Conservation (phyloP, 2,888 invertebrate genomes). For the Peribatodes rhomboidaria region DNA sequence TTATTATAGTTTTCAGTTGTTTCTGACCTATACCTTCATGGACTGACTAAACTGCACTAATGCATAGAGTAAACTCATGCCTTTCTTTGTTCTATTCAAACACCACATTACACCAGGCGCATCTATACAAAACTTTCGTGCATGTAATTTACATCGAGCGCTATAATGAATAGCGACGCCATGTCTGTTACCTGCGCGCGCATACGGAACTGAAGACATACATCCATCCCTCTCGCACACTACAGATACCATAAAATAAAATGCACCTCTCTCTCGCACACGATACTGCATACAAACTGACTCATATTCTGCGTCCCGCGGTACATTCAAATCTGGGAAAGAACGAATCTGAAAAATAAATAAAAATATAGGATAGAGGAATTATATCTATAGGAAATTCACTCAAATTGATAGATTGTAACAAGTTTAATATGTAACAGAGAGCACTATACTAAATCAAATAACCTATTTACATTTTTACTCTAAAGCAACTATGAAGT, state of each 20-base stretch:
- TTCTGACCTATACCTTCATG: too few species aligned
- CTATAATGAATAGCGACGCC: slow-evolving; percentile 72
- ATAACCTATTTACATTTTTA: slow-evolving; percentile 17
- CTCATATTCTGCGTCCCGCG: slow-evolving; percentile 13
- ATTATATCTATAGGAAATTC: slow-evolving; percentile 16
- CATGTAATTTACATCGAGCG: slow-evolving; percentile 60
- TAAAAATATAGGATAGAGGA: slow-evolving; percentile 5
- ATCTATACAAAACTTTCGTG: slow-evolving; percentile 53
- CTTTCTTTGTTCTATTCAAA: slow-evolving; percentile 13
- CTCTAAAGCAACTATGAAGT: background rate
- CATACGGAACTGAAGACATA: slow-evolving; percentile 26
- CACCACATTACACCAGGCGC: slow-evolving; percentile 29
- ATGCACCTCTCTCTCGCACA: slow-evolving; percentile 17
- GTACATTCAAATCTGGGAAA: slow-evolving; percentile 7
- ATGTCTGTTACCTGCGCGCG: slow-evolving; percentile 68
- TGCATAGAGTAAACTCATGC: background rate
- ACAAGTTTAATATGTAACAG: slow-evolving; percentile 42
- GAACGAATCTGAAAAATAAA: too few species aligned
- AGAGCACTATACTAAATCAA: slow-evolving; percentile 29
- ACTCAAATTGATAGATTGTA: slow-evolving; percentile 24
- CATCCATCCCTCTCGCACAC: slow-evolving; percentile 47
- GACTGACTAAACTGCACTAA: background rate
- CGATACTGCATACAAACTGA: slow-evolving; percentile 21
- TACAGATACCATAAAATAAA: too few species aligned
- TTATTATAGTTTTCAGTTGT: too few species aligned